Percentiles rank a stretch among this genome's conserved stretches.
Conservation (phyloP, 2,888 invertebrate species). For the Bombylius discolor region DNA sequence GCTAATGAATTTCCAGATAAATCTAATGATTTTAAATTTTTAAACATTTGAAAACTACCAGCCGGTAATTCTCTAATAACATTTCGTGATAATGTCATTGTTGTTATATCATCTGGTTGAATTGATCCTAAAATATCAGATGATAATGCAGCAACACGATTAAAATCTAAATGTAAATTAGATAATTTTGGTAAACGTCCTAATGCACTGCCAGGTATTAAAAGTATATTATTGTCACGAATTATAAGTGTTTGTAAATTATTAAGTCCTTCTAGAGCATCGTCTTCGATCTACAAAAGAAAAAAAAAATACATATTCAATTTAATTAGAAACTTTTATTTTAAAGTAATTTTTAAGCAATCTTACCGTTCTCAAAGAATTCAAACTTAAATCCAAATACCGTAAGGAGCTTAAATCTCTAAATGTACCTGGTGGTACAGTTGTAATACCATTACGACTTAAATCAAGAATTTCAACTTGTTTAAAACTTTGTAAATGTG, state of each 20-base stretch:
- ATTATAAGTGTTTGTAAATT: conserved; percentile 63
- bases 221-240: conserved; percentile 75
- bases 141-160: conserved; percentile 74
- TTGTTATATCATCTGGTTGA: conserved; percentile 52
- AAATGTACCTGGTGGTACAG: conserved; percentile 70
- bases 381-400: conserved; percentile 70
- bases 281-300: conserved; percentile 64
- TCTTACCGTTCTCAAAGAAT: conserved; percentile 73
- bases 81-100: conserved; percentile 65
- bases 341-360: too few relatives aligned
- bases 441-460: conserved; percentile 71
- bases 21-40: conserved; percentile 55
- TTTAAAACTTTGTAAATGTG: conserved; percentile 43
- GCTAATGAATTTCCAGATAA: conserved; percentile 68
- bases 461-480: conserved; percentile 45
- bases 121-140: conserved; percentile 62
- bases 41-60: conserved; percentile 66
- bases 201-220: conserved; percentile 72
- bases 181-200: conserved; percentile 62
- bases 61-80: conserved; percentile 74
- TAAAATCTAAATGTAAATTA: conserved; percentile 68
- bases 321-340: neutral
- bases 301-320: neutral
- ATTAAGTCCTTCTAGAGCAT: conserved; percentile 70
- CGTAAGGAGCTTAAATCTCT: conserved; percentile 55